Evolutionary conservation across 1,140 invertebrate species (phyloP), one percentile per base, ranked within the genome.

Genomic region (Macrobrachium rosenbergii): DNA sequence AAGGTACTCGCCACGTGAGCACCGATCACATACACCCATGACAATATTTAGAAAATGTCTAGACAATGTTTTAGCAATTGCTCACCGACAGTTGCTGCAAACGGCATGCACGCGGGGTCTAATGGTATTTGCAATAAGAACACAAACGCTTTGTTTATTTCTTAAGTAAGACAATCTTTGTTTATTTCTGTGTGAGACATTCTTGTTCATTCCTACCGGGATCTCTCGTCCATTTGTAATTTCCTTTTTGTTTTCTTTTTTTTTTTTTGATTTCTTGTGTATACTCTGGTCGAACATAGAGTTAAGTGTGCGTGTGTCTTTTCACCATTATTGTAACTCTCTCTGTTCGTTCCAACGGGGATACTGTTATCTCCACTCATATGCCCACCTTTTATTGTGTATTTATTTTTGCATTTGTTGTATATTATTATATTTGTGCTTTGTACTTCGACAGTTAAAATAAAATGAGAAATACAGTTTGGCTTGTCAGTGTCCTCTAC

Each of bases 391-490:
- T 52, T 63, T 77, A 37, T 77, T 62, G 12, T 85, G 75, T 85
- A 85, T 85, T 85, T 85, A 85, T 85, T 85, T 77, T 82, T 63
- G 69, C 81, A 82, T 82, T 37, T 82, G 16, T 67, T 85, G n/a
- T 78, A 76, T 78, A 69, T 85, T 75, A 84, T 76, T 37, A 52
- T 76, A 77, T 77, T 77, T 78, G 83, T 85, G 83, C 83, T 85
- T 85, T 85, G 60, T 85, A 85, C 83, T 78, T 62, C 64, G 62
- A 85, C 52, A 69, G 69, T 73, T 60, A 60, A 28, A 78, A 78
- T 78, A 64, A 85, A 76, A 78, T 63, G 52, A 64, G 58, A 78
- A 45, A 60, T 59, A 28, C 58, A 52, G 6, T 52, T 8, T 52
- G 7, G 52, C 7, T 10, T 52, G 12, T 52, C 52, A 37, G 28